These are phyloP conservation scores for Tachystola acroxantha DNA, from an alignment of 2,888 invertebrate genomes.

Conservation along the genomic window DNA sequence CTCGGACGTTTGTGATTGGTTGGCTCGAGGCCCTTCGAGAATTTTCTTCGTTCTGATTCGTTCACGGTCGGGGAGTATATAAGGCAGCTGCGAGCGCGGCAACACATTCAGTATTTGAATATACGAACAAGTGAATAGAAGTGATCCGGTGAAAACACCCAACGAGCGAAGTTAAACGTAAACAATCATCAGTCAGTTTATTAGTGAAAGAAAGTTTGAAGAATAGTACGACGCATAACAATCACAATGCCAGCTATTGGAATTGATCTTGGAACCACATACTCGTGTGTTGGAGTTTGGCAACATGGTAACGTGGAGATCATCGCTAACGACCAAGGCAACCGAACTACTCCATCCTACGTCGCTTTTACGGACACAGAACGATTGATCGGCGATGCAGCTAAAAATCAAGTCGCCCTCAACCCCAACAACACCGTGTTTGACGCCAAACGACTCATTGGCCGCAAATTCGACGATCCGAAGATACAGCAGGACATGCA, in stretches of 20 bases:
- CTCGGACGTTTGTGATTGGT: conserved; percentile 34
- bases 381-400: conserved; percentile 90
- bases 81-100: conserved; percentile 39
- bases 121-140: conserved; percentile 34
- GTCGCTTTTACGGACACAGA: conserved; percentile 93
- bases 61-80: conserved; percentile 28
- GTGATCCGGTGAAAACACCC: conserved; percentile 30
- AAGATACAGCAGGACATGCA: conserved; percentile 88
- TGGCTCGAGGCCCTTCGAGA: conserved; percentile 33
- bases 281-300: conserved; percentile 92
- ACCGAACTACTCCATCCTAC: conserved; percentile 91
- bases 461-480: conserved; percentile 85
- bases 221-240: conserved; percentile 6
- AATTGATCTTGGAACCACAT: conserved; percentile 90
- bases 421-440: conserved; percentile 87
- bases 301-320: conserved; percentile 89
- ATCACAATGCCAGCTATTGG: conserved; percentile 60
- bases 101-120: conserved; percentile 58
- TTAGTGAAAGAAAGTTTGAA: conserved; percentile 2
- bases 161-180: conserved; percentile 11
- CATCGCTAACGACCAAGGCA: conserved; percentile 93
- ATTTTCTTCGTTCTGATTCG: conserved; percentile 44
- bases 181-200: conserved; percentile 6
- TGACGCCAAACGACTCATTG: conserved; percentile 87
- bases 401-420: conserved; percentile 89